Conservation (phyloP, 2,113 vertebrate genomes). For the Raphicerus campestris region DNA sequence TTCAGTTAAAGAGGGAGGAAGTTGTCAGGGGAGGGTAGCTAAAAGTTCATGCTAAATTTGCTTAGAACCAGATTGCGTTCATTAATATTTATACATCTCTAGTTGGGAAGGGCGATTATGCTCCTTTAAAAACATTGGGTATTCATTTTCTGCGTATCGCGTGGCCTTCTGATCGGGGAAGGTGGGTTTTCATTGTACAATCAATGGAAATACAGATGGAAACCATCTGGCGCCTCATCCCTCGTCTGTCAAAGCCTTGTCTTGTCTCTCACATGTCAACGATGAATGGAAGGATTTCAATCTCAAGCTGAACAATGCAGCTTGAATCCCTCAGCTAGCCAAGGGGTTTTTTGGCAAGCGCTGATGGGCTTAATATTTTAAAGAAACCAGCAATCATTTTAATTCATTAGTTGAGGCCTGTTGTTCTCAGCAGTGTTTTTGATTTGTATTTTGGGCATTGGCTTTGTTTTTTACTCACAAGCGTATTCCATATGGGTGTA, state of each 20-base stretch:
- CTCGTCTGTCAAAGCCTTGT: constrained; percentile 69
- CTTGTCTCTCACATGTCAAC: constrained; percentile 74
- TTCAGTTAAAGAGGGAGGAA: constrained; percentile 74
- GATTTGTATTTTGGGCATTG: constrained; percentile 62
- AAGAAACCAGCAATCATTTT: constrained; percentile 73
- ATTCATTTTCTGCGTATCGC: constrained; percentile 58
- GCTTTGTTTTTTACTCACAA: constrained; percentile 56
- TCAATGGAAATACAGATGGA: constrained; percentile 73
- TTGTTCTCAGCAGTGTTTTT: constrained; percentile 66
- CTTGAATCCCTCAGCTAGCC: constrained; percentile 67
- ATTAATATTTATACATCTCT: constrained; percentile 76
- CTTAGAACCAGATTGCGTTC: constrained; percentile 76
- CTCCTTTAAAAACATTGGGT: constrained; percentile 72
- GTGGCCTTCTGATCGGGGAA: constrained; percentile 67
- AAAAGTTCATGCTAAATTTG: constrained; percentile 78
- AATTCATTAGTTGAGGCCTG: constrained; percentile 69
- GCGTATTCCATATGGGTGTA: constrained; percentile 44
- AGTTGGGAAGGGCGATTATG: constrained; percentile 68
- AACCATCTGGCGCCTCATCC: constrained; percentile 73
- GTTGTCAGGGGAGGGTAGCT: constrained; percentile 75
- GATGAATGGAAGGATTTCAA: constrained; percentile 72
- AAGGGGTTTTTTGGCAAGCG: constrained; percentile 69
- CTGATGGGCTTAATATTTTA: constrained; percentile 68
- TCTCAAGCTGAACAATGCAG: constrained; percentile 71
- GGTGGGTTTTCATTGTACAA: constrained; percentile 70